These are phyloP conservation scores for Schizopygopsis malacanthus DNA, from an alignment of 2,797 vertebrate species.

Conservation along the genomic window DNA sequence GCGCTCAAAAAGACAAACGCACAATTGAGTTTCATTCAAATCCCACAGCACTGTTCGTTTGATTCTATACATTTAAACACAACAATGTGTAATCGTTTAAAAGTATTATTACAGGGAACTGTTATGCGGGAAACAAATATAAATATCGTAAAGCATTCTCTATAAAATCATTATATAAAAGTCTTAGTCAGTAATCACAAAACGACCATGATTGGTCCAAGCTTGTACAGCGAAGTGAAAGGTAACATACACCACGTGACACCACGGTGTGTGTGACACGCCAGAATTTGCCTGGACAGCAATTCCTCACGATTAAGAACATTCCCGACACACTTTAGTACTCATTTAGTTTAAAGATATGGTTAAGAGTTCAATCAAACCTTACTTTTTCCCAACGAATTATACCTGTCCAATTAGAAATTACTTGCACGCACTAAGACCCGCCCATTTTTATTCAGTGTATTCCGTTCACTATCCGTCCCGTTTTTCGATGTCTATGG, in stretches of 20 bases:
- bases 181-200: background rate
- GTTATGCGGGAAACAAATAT: background rate
- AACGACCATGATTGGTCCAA: background rate
- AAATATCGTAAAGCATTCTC: background rate
- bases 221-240: background rate
- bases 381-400: background rate
- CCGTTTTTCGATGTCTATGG: constrained; percentile 16
- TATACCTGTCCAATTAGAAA: background rate
- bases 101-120: background rate
- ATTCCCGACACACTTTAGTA: background rate
- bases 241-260: background rate
- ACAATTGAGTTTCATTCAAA: background rate
- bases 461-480: background rate
- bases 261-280: accelerated
- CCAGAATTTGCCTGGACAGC: background rate
- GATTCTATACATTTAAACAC: background rate
- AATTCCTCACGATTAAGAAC: background rate
- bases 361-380: background rate
- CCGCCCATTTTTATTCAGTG: background rate
- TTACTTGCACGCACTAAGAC: background rate
- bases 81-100: constrained; percentile 2
- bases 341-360: background rate
- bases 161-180: background rate
- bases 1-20: background rate
- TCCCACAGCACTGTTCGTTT: background rate